Conservation (phyloP, 2,797 vertebrate species). For the Esox lucius region DNA sequence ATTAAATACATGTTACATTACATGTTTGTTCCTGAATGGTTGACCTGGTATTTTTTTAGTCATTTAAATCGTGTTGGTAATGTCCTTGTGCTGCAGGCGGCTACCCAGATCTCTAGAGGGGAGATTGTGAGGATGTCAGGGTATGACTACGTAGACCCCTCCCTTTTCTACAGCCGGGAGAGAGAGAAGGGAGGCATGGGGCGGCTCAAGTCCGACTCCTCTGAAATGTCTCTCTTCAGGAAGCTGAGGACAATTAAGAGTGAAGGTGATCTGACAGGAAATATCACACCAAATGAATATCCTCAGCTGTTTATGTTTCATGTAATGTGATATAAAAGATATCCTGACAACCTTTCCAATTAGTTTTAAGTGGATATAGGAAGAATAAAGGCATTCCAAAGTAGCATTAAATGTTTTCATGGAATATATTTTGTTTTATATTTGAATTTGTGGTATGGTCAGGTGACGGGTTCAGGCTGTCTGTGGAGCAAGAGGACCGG, state of each 20-base stretch:
- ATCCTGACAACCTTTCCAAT: no score
- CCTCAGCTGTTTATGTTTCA: no score
- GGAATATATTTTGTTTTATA: no score
- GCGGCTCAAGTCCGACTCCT: constrained; percentile 85
- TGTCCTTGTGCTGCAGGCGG: constrained; percentile 62
- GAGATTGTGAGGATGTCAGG: constrained; percentile 90
- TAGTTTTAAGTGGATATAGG: no score
- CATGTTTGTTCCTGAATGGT: no score
- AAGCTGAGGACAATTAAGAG: constrained; percentile 90
- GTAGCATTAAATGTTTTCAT: no score
- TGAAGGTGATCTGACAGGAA: constrained; percentile 76
- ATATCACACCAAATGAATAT: no score
- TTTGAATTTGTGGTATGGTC: not conserved
- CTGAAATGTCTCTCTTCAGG: constrained; percentile 89
- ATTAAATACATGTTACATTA: no score
- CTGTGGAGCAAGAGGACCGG: constrained; percentile 82
- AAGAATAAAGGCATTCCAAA: no score
- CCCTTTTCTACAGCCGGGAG: constrained; percentile 81
- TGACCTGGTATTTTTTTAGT: no score
- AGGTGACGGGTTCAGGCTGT: constrained; percentile 84
- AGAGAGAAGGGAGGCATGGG: constrained; percentile 89
- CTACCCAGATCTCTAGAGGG: constrained; percentile 90
- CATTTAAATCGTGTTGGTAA: no score
- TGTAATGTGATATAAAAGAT: no score
- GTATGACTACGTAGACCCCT: constrained; percentile 86